Conservation (phyloP, 1,140 invertebrate species). For the Drosophila dunni region DNA sequence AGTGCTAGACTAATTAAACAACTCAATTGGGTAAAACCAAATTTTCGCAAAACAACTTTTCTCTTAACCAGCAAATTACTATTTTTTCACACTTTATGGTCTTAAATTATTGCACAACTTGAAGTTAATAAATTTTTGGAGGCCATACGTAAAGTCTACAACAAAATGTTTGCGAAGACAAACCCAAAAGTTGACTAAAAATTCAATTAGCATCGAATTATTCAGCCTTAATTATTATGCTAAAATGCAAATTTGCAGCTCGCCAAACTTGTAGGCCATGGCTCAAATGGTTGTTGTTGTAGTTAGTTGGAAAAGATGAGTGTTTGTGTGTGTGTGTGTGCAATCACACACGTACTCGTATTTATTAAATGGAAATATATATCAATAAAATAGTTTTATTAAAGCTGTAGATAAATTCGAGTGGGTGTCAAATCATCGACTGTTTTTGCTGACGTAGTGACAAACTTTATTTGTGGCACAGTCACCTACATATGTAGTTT, state of each 20-base stretch:
- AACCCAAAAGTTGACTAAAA: too few species aligned
- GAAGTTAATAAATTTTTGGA: conserved; percentile 2
- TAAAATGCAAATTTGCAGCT: conserved; percentile 23
- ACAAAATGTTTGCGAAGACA: conserved; percentile 3
- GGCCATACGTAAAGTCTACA: conserved; percentile 2
- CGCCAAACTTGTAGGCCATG: conserved; percentile 1
- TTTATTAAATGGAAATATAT: conserved; percentile 6
- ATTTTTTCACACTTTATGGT: background rate
- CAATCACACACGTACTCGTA: background rate
- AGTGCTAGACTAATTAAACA: too few species aligned
- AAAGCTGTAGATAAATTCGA: background rate
- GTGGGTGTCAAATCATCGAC: conserved; percentile 9
- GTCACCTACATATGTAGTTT: conserved; percentile 2
- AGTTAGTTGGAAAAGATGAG: too few species aligned
- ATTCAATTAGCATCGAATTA: conserved; percentile 8
- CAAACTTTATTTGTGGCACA: conserved; percentile 3
- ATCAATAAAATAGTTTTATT: conserved; percentile 4
- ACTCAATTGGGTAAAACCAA: too few species aligned
- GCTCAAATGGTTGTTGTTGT: background rate
- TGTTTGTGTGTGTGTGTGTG: background rate
- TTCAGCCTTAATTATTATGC: conserved; percentile 23
- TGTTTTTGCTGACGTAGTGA: background rate
- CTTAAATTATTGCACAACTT: conserved; percentile 2
- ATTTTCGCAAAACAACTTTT: too few species aligned
- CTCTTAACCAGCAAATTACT: background rate